These are phyloP conservation scores for Lamproptera curius DNA, from an alignment of 2,888 invertebrate species.

Conservation along the genomic window DNA sequence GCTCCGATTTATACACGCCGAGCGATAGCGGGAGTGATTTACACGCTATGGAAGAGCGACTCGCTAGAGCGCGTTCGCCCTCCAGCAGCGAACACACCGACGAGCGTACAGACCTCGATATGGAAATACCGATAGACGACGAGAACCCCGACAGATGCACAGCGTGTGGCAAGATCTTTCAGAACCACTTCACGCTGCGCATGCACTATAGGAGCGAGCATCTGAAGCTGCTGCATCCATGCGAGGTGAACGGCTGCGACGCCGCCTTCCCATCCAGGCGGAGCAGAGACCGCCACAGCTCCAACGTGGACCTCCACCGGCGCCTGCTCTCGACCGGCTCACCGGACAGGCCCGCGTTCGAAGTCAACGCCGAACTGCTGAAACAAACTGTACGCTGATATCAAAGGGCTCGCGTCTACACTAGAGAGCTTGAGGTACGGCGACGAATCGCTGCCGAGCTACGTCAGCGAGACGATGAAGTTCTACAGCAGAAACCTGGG, in stretches of 20 bases:
- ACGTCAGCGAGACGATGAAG: constrained; percentile 72
- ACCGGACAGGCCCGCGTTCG: constrained; percentile 74
- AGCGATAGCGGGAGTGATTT: constrained; percentile 72
- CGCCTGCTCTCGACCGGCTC: constrained; percentile 67
- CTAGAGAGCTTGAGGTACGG: constrained; percentile 81
- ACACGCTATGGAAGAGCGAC: constrained; percentile 70
- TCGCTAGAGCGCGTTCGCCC: constrained; percentile 73
- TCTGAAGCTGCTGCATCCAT: constrained; percentile 92
- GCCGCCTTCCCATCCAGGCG: constrained; percentile 93
- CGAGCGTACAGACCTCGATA: constrained; percentile 67
- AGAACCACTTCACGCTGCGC: constrained; percentile 93
- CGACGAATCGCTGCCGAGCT: constrained; percentile 62
- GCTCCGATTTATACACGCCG: constrained; percentile 70
- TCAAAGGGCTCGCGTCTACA: constrained; percentile 79
- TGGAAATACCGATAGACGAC: constrained; percentile 91
- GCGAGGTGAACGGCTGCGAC: constrained; percentile 93
- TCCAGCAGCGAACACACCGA: constrained; percentile 66
- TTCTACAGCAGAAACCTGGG: constrained; percentile 68
- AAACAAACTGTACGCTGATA: constrained; percentile 89
- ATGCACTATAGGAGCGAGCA: constrained; percentile 95
- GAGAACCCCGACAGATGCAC: constrained; percentile 92
- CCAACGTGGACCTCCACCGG: constrained; percentile 75
- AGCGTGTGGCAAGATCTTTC: constrained; percentile 92
- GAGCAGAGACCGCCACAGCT: constrained; percentile 80
- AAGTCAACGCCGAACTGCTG: constrained; percentile 88